A percentile compares a stretch with the other conserved stretches of the same genome.
Evolutionary conservation across 2,797 vertebrate species (phyloP).

Genomic region (Rhincodon typus): DNA sequence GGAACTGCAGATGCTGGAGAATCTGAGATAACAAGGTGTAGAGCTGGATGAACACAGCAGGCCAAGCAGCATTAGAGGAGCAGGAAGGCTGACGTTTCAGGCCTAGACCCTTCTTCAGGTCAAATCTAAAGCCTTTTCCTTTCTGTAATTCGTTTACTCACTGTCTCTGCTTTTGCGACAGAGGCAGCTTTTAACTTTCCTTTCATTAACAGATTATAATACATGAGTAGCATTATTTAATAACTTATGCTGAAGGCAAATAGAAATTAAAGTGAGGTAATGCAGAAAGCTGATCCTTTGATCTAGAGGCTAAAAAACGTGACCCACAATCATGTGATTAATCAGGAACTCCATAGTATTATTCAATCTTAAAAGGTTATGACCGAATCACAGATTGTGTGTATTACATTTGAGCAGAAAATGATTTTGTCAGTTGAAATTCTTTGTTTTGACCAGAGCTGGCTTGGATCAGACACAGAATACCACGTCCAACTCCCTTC

Average conservation of each 20-base stretch:
- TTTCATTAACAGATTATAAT: conserved; percentile 3
- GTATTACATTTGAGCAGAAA: background rate
- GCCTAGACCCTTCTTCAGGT: no score
- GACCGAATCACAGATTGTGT: background rate
- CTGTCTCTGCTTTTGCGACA: background rate
- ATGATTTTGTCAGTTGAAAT: background rate
- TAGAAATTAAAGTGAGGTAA: background rate
- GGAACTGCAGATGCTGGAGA: no score
- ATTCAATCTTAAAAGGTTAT: background rate
- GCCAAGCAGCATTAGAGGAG: no score
- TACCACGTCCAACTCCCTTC: background rate
- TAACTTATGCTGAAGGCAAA: background rate
- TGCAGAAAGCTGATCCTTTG: background rate
- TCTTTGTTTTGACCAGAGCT: background rate
- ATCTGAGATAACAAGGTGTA: no score
- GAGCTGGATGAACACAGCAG: no score
- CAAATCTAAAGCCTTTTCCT: background rate
- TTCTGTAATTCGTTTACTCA: background rate
- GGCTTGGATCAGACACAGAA: background rate
- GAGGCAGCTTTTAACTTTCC: background rate
- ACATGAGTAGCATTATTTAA: background rate
- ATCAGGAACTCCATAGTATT: background rate
- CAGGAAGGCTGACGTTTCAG: no score
- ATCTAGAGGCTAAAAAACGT: background rate
- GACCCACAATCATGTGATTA: background rate